Evolutionary conservation across 2,113 vertebrate species (phyloP), one percentile per base, ranked within the genome.

Genomic region (Podocnemis expansa): DNA sequence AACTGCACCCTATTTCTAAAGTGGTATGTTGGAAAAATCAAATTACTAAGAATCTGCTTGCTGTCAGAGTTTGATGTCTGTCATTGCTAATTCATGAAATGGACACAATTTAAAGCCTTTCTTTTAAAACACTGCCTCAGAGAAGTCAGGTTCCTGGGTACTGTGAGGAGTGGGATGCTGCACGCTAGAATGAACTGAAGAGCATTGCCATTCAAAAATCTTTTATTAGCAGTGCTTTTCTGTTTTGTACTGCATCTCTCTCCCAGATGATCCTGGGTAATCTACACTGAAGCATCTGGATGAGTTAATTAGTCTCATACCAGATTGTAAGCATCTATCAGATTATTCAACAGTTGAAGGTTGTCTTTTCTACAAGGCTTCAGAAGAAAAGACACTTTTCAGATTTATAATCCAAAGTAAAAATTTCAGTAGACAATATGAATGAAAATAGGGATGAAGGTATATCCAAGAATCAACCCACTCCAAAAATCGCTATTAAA

Each of bases 301-400:
- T 94, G 87, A 93, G 95, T 97, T 95, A 96, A 97, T 97, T 95
- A 97, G 79, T 88, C 38, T 54, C 79, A 55, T 82, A 54, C 79
- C 34, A 89, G 87, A 90, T 95, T 96, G 91, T 94, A 92, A 96
- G 75, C 93, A 89, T 97, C 89, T 97, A 95, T 85, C 90, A 96
- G 85, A 96, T 97, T 96, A 92, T 95, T 95, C 96, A 96, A 96
- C 94, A 96, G 94, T 93, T 90, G 94, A 94, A 93, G 93, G 97
- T 94, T 89, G 84, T 92, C 96, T 45, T 91, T 67, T 94, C 87
- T 93, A 93, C 92, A 92, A 91, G 94, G 78, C 81, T 97, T 94
- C 94, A 90, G 29, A 90, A 93, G 91, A 93, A 95, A 96, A 93
- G 78, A 45, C 52, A n/a, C 55, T 94, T 96, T 80, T 94, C 0